Percentiles rank a stretch among this genome's conserved stretches.
Conservation (phyloP, 2,888 invertebrate genomes). For the Proisotoma minuta region DNA sequence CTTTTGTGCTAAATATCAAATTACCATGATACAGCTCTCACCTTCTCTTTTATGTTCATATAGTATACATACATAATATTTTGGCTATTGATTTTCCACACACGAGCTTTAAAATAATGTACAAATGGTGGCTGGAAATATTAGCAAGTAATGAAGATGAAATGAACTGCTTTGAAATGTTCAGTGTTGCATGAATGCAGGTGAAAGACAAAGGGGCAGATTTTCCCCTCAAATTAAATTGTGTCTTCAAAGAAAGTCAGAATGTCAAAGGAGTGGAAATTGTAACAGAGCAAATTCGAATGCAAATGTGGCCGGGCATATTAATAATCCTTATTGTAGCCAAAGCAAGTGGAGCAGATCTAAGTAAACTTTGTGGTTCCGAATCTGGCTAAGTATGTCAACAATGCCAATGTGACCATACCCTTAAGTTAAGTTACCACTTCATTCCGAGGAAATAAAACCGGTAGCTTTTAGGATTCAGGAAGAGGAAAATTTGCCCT, state of each 20-base stretch:
- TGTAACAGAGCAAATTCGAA: too few relatives aligned
- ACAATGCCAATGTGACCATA: background rate
- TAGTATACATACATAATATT: too few relatives aligned
- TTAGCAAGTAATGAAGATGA: background rate
- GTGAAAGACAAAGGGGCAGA: background rate
- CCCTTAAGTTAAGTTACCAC: background rate
- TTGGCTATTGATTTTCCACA: too few relatives aligned
- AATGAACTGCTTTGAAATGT: background rate
- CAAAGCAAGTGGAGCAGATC: slow-evolving; percentile 11
- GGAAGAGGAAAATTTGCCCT: slow-evolving; percentile 12
- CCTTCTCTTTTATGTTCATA: too few relatives aligned
- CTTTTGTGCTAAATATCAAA: background rate
- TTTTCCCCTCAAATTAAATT: too few relatives aligned
- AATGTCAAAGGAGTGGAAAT: too few relatives aligned
- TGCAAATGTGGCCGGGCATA: slow-evolving; percentile 6
- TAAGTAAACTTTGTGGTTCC: slow-evolving; percentile 17
- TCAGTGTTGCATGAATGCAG: too few relatives aligned
- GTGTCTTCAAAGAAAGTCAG: too few relatives aligned
- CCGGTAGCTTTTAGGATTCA: slow-evolving; percentile 7
- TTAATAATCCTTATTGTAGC: slow-evolving; percentile 13
- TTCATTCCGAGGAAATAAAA: background rate
- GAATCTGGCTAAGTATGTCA: slow-evolving; percentile 9
- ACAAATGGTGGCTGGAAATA: too few relatives aligned
- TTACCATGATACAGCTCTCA: too few relatives aligned
- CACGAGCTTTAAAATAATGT: too few relatives aligned